Base-by-base conservation (phyloP, 2,797 vertebrate genomes). In the Squalus acanthias region DNA sequence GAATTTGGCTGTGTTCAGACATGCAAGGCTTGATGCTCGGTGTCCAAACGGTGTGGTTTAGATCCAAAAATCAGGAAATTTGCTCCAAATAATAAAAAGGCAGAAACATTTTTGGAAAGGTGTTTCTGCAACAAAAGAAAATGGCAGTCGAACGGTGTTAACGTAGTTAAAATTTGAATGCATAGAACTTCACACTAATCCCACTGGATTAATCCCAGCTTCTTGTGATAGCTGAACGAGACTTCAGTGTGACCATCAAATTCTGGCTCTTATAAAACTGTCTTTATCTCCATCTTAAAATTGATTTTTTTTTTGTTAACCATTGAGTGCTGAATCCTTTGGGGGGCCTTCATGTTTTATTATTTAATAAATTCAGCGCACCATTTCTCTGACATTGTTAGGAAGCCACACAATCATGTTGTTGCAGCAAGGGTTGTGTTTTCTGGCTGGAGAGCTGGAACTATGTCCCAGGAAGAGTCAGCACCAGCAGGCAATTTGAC, bases 1-100 rank as follows among this genome's bases (percentile, higher is more conserved):
- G 94, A 95, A 95, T 95, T 76, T 76, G 46, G 50, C 26, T 60
- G 50, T 74, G 94, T 76, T 95, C 46, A 12, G 70, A 76, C 70
- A 95, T 53, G 70, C 94, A 60, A 95, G 50, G 69, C 50, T 76
- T 95, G 26, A 72, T n/a, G 94, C 94, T 57, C 39, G 22, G 26
- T 65, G 89, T 57, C 50, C 69, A 95, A 57, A 74, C 5, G 29
- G 22, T 70, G 70, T 65, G 67, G 13, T 70, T 53, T 95, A 20
- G 24, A 74, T 69, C 63, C 94, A 95, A n/a, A 76, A 95, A 72
- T 74, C 29, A 12, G n/a, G 13, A 20, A 76, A 50, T 57, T 26
- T 72, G 3, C 24, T 95, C 69, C 12, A 60, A 74, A 76, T 74
- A 20, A 76, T 33, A 91, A 91, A 82, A 57, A 46, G 39, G n/a